Base-by-base conservation (phyloP, 2,113 vertebrate genomes). In the Genyomyrus donnyi region DNA sequence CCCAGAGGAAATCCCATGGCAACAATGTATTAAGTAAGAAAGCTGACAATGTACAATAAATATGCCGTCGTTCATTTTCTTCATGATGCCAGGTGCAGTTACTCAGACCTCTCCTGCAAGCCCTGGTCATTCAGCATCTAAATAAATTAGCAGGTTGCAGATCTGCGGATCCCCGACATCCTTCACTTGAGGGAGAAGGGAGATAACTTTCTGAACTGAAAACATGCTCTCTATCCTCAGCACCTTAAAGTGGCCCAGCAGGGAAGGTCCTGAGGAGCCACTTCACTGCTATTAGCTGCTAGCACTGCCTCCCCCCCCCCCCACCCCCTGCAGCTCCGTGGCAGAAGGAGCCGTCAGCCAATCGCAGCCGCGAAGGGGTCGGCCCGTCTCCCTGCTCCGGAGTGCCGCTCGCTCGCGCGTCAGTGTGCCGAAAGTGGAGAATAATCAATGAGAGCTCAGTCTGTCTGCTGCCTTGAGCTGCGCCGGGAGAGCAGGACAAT, bases 381-480 rank as follows among this genome's bases (percentile, higher is more conserved):
- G 90, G 70, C 87, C 52, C 35, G 17, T 42, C 31, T 80, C 31
- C 15, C 70, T 48, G 21, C 74, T 83, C 90, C 86, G 45, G 90
- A 88, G 88, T 90, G 90, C 90, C 7, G 89, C 85, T 86, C 74
- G 31, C 87, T 80, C 90, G 35, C 53, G 74, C 74, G 74, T 88
- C 86, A 90, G 90, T 90, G 87, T 88, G 48, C 48, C 10, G n/a
- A 48, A 89, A 89, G 88, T 89, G 66, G 70, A 90, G 90, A 90
- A 88, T 90, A 90, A 88, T 90, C 86, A 90, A 58, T 83, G 87
- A 88, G 74, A 90, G 53, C 90, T 83, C 19, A 88, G 90, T 62
- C 62, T 90, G 66, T 49, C 87, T 39, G 24, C 58, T 88, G 74
- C 70, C 35, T 56, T 52, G 80, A 84, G 48, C 74, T 88, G 66